Evolutionary conservation across 2,888 invertebrate genomes (phyloP).

Genomic region (Drosophila kuntzei): DNA sequence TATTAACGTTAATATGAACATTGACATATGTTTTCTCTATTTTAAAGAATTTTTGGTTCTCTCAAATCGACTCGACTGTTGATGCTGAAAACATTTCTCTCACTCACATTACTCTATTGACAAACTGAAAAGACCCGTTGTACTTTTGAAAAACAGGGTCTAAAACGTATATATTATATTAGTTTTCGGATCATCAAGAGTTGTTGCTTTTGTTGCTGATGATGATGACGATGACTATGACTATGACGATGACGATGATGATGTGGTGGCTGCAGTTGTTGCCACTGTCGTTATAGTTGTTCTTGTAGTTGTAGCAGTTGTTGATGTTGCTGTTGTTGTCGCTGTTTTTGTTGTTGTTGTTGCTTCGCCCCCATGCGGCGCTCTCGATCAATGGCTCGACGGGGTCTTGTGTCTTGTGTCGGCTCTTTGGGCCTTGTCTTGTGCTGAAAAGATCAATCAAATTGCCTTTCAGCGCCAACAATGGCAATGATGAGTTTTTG

Average conservation of each 20-base stretch:
- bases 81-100: background rate
- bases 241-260: slow-evolving; percentile 24
- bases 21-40: too few relatives aligned
- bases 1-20: too few relatives aligned
- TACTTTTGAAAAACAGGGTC: background rate
- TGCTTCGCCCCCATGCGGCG: slow-evolving; percentile 56
- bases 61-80: background rate
- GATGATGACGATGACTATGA: slow-evolving; percentile 20
- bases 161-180: slow-evolving; percentile 17
- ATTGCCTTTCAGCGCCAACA: slow-evolving; percentile 62
- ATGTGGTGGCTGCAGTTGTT: slow-evolving; percentile 25
- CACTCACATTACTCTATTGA: background rate
- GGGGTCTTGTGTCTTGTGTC: slow-evolving; percentile 47
- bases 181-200: slow-evolving; percentile 54
- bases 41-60: background rate
- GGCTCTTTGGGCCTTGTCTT: slow-evolving; percentile 45
- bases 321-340: slow-evolving; percentile 15
- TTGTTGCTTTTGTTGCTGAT: slow-evolving; percentile 24
- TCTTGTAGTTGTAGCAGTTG: slow-evolving; percentile 12
- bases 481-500: slow-evolving; percentile 67
- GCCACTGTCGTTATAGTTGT: slow-evolving; percentile 11
- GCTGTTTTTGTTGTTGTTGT: slow-evolving; percentile 23
- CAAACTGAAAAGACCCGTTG: background rate
- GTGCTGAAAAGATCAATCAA: slow-evolving; percentile 73
- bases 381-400: slow-evolving; percentile 62